Base-by-base conservation (phyloP, 2,797 vertebrate genomes). In the Chromobotia macracanthus region DNA sequence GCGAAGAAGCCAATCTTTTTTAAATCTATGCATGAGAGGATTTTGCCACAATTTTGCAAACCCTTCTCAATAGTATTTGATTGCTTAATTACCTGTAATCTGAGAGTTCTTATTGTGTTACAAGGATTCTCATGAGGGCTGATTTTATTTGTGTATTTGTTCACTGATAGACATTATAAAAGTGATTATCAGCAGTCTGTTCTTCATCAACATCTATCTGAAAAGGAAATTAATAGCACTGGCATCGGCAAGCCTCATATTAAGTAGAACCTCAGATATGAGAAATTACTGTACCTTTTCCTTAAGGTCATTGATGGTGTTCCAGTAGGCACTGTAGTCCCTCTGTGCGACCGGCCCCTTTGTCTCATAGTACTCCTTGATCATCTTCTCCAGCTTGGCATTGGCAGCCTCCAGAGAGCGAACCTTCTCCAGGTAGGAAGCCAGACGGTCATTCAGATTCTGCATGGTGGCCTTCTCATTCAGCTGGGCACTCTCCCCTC, bases 401-500 rank as follows among this genome's bases (percentile, higher is more conserved):
- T 95, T 96, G 81, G 93, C 92, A 68, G 86, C 91, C 85, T 99
- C 96, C 91, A 99, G 91, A 46, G 89, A 91, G 44, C 92, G 91
- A 41, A 98, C 97, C 41, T 96, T 96, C 0, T 97, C 95, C 91
- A 99, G 83, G 90, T 98, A 99, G 61, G 89, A 85, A 1, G 95
- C 95, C 93, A 99, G 91, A 77, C 97, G 97, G 75, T 97, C 95
- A 0, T 99, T 99, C 61, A 99, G 95, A 86, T 96, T 95, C 91
- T 98, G 97, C 97, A 99, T 97, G 88, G 96, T 97, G 89, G 95
- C 35, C 91, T 99, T 98, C 88, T 98, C 97, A 2, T 93, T 94
- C 87, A 91, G 81, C 15, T 84, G 77, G 51, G 86, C 83, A 48
- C 78, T 82, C 10, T 91, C 84, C 0, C 84, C 84, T 21, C 58